phyloP scores from a whole-genome alignment of 1,140 invertebrate genomes.

The Meloidogyne floridensis region DNA sequence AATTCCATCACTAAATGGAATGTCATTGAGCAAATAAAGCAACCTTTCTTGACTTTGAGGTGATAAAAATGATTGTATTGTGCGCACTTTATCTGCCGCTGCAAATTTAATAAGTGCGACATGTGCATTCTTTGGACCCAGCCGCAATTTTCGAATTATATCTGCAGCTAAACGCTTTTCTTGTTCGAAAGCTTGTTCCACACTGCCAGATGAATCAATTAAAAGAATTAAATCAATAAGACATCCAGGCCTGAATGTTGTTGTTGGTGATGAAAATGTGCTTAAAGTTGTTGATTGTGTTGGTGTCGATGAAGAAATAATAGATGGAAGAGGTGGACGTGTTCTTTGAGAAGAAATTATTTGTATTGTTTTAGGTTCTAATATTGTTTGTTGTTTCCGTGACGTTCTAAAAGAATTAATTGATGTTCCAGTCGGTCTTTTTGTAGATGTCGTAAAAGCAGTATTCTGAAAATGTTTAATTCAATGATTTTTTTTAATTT shows the following conservation, averaged over 20 bases:
- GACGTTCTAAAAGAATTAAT: background rate
- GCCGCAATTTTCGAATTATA: slow-evolving; percentile 41
- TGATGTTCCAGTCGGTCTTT: background rate
- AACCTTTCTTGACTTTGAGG: slow-evolving; percentile 41
- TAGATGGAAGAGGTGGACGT: background rate
- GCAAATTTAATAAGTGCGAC: slow-evolving; percentile 61
- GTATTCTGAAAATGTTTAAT: background rate
- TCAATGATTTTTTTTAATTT: background rate
- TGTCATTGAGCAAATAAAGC: slow-evolving; percentile 29
- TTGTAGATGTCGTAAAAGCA: background rate
- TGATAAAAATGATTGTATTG: slow-evolving; percentile 46
- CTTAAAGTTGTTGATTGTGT: background rate
- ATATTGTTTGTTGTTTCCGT: background rate
- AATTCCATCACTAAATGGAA: slow-evolving; percentile 52
- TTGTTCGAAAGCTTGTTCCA: slow-evolving; percentile 50
- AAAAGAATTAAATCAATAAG: slow-evolving; percentile 55
- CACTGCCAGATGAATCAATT: slow-evolving; percentile 57
- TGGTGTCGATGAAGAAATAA: background rate
- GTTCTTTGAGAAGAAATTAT: background rate
- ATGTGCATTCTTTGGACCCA: slow-evolving; percentile 53
- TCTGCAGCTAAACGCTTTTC: slow-evolving; percentile 51
- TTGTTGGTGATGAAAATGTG: slow-evolving; percentile 2
- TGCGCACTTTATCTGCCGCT: slow-evolving; percentile 53
- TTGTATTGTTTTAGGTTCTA: background rate
- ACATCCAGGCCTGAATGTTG: slow-evolving; percentile 32